Conservation (phyloP, 1,140 invertebrate genomes). For the Tachypleus tridentatus region DNA sequence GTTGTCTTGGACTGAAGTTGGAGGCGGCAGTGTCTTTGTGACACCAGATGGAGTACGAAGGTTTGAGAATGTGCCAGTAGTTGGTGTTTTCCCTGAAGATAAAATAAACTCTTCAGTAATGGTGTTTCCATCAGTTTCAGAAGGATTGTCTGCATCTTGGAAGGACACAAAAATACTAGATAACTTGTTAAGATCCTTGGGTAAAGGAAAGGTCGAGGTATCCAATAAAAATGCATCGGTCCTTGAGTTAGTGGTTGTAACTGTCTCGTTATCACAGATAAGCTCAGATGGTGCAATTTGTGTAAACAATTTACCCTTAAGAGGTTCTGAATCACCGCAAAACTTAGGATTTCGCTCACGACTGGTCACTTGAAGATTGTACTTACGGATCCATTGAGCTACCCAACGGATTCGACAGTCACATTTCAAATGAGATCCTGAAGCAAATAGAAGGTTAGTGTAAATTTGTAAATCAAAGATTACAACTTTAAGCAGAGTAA, state of each 20-base stretch:
- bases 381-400: constrained; percentile 72
- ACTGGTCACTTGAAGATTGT: constrained; percentile 73
- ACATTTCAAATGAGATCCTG: constrained; percentile 68
- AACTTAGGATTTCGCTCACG: constrained; percentile 85
- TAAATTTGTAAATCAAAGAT: too few species aligned
- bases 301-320: constrained; percentile 69
- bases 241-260: constrained; percentile 6
- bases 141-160: too few species aligned
- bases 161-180: too few species aligned
- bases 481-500: too few species aligned
- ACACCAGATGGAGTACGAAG: too few species aligned
- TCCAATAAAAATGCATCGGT: not conserved
- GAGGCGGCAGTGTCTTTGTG: not conserved
- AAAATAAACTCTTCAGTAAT: too few species aligned
- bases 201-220: too few species aligned
- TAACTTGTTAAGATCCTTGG: too few species aligned
- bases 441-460: constrained; percentile 1
- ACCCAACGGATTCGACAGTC: constrained; percentile 81
- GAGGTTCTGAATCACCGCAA: constrained; percentile 64
- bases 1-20: not conserved
- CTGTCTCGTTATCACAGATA: constrained; percentile 23
- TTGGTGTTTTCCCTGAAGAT: too few species aligned
- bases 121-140: too few species aligned
- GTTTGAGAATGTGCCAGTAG: too few species aligned
- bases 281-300: constrained; percentile 56